Conservation (phyloP, 2,888 invertebrate species). For the Protonemura montana region DNA sequence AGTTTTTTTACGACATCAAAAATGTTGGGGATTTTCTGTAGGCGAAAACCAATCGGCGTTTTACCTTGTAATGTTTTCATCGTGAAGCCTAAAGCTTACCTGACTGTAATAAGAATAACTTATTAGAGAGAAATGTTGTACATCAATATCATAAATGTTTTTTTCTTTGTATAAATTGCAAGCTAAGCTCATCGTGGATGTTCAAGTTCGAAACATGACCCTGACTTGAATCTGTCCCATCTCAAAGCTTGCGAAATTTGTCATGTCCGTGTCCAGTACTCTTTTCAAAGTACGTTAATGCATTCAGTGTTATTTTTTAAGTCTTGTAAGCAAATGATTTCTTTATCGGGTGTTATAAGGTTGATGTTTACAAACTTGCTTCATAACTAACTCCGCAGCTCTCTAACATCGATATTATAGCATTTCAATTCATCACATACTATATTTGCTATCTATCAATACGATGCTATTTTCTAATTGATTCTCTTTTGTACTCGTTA, state of each 20-base stretch:
- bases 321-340: neutral
- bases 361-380: neutral
- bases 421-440: neutral
- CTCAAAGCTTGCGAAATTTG: neutral
- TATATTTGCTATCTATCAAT: neutral
- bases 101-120: neutral
- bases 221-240: neutral
- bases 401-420: neutral
- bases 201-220: no score
- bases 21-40: neutral
- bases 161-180: neutral
- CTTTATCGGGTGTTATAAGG: neutral
- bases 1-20: neutral
- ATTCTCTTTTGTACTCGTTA: neutral
- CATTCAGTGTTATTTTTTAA: neutral
- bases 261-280: no score
- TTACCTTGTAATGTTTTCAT: neutral
- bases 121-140: neutral
- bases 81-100: neutral
- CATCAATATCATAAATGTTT: neutral
- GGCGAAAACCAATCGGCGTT: neutral
- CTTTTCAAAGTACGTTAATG: neutral
- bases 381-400: neutral
- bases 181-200: neutral
- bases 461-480: neutral